phyloP scores from a whole-genome alignment of 53 echinoderm and acorn worm genomes.

The Crossaster papposus region DNA sequence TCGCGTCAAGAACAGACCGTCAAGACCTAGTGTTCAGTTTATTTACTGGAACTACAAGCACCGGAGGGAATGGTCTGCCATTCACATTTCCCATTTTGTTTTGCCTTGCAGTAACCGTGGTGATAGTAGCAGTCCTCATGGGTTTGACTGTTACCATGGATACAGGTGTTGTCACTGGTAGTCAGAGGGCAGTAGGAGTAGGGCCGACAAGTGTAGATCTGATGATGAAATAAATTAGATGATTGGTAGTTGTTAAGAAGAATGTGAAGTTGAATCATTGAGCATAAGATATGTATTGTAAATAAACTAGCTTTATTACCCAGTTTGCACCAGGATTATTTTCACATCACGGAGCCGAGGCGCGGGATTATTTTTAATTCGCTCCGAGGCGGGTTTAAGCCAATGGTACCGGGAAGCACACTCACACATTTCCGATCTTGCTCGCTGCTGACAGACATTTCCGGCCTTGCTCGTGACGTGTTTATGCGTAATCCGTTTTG shows the following conservation, averaged over 20 bases:
- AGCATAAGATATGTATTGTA: too few species aligned
- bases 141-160: slow-evolving; percentile 41
- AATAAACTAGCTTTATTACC: too few species aligned
- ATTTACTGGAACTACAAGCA: neutral
- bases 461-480: too few species aligned
- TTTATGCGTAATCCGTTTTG: too few species aligned
- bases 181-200: slow-evolving; percentile 12
- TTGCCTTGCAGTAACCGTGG: slow-evolving; percentile 36
- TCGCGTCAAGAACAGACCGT: too few species aligned
- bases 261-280: neutral
- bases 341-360: too few species aligned
- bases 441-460: too few species aligned
- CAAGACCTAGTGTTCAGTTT: slow-evolving; percentile 7
- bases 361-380: too few species aligned
- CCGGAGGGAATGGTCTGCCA: slow-evolving; percentile 14
- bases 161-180: slow-evolving; percentile 24
- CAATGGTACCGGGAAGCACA: too few species aligned
- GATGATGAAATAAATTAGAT: neutral
- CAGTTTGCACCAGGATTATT: too few species aligned
- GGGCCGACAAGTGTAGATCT: slow-evolving; percentile 34
- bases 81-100: slow-evolving; percentile 4
- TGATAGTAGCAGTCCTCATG: slow-evolving; percentile 44
- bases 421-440: too few species aligned
- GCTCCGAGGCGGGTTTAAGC: too few species aligned
- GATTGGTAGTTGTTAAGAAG: neutral